phyloP scores from a whole-genome alignment of 2,113 vertebrate genomes.

The Marmota monax region DNA sequence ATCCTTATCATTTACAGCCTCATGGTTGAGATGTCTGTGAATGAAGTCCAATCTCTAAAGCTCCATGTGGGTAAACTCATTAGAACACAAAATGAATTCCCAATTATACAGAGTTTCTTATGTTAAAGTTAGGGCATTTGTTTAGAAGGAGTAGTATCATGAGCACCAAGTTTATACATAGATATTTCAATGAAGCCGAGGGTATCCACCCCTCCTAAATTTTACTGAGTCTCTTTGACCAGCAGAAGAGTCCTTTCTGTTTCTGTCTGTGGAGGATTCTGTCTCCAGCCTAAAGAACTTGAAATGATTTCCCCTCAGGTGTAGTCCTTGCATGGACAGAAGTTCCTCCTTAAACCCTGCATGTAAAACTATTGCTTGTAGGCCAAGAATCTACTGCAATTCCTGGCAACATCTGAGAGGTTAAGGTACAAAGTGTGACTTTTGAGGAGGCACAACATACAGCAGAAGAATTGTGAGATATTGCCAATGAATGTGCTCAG shows the following conservation, averaged over 20 bases:
- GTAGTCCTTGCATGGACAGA: neutral
- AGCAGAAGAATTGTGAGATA: neutral
- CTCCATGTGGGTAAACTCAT: neutral
- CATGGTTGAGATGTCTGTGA: neutral
- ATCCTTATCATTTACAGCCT: neutral
- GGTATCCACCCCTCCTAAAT: neutral
- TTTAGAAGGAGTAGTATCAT: neutral
- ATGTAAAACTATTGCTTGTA: neutral
- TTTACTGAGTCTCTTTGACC: neutral
- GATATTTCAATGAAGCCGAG: neutral
- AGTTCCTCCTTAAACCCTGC: neutral
- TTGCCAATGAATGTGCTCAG: neutral
- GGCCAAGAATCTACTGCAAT: neutral
- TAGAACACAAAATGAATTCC: neutral
- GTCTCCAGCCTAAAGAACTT: neutral
- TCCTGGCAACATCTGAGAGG: neutral
- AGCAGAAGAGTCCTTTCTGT: neutral
- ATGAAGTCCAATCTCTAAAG: neutral
- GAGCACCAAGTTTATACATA: neutral
- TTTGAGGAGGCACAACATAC: accelerated
- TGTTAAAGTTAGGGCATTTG: neutral
- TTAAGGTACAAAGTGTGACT: neutral
- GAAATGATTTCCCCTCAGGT: neutral
- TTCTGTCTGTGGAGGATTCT: neutral
- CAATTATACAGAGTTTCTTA: neutral